phyloP scores from a whole-genome alignment of 2,888 invertebrate species.

The Zelleria hepariella region DNA sequence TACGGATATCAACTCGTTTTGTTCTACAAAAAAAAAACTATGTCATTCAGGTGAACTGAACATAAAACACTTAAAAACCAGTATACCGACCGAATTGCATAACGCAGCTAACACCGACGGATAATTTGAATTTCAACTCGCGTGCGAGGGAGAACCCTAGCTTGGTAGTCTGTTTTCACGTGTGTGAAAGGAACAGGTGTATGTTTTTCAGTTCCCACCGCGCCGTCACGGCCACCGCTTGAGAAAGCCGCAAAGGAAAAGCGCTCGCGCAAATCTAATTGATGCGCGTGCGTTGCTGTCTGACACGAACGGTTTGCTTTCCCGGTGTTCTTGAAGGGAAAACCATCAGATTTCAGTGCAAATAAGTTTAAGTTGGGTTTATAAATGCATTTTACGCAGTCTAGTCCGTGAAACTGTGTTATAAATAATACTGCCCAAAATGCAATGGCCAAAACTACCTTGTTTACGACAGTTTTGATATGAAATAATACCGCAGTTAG shows the following conservation, averaged over 20 bases:
- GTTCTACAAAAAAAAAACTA: not conserved
- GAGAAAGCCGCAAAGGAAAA: conserved; percentile 20
- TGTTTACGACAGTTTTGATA: too few species aligned
- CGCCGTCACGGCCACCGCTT: conserved; percentile 6
- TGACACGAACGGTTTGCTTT: conserved; percentile 22
- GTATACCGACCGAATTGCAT: not conserved
- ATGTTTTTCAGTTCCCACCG: not conserved
- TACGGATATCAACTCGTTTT: not conserved
- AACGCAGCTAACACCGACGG: not conserved
- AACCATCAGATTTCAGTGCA: too few species aligned
- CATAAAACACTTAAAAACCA: not conserved
- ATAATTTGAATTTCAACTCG: not conserved
- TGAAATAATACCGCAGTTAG: too few species aligned
- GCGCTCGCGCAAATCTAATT: conserved; percentile 19
- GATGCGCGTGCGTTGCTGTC: conserved; percentile 7
- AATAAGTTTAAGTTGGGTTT: too few species aligned
- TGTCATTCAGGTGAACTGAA: not conserved
- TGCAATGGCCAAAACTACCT: too few species aligned
- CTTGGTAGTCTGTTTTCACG: not conserved
- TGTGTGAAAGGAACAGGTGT: conserved; percentile 4
- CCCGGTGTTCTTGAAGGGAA: conserved; percentile 12
- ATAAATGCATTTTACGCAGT: too few species aligned
- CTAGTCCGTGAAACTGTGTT: too few species aligned
- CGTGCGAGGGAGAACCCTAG: not conserved
- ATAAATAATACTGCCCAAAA: too few species aligned